Conservation (phyloP, 2,888 invertebrate genomes). For the Psococerastis gibbosa region DNA sequence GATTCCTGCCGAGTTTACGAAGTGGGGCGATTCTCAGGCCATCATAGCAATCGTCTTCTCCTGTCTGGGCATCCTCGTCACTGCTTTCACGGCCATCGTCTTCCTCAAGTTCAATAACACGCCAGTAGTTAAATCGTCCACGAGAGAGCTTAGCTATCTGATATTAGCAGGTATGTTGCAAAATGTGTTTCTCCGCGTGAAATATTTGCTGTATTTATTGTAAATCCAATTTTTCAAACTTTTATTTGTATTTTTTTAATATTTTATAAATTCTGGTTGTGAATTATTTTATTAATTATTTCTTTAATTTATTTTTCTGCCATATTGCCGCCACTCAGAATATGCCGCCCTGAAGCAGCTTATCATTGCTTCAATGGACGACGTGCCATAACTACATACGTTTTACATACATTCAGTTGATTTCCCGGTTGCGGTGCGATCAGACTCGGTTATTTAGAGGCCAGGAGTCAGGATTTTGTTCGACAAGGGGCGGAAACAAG, state of each 20-base stretch:
- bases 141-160: constrained; percentile 45
- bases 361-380: too few species aligned
- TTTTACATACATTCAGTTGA: too few species aligned
- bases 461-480: too few species aligned
- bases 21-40: constrained; percentile 41
- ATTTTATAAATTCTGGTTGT: too few species aligned
- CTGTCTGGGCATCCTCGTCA: constrained; percentile 39
- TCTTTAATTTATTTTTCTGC: constrained; percentile 3
- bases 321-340: too few species aligned
- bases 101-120: constrained; percentile 51
- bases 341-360: too few species aligned
- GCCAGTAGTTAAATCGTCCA: constrained; percentile 54
- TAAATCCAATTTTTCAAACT: background rate
- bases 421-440: too few species aligned
- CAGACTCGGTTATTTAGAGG: too few species aligned
- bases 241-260: constrained; percentile 3
- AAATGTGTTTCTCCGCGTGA: too few species aligned
- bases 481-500: too few species aligned
- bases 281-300: background rate
- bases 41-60: constrained; percentile 39
- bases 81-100: constrained; percentile 36
- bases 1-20: constrained; percentile 39
- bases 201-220: too few species aligned
- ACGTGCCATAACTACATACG: too few species aligned
- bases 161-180: constrained; percentile 37